Conservation (phyloP, 2,113 vertebrate genomes). For the Pomatostomus ruficeps region DNA sequence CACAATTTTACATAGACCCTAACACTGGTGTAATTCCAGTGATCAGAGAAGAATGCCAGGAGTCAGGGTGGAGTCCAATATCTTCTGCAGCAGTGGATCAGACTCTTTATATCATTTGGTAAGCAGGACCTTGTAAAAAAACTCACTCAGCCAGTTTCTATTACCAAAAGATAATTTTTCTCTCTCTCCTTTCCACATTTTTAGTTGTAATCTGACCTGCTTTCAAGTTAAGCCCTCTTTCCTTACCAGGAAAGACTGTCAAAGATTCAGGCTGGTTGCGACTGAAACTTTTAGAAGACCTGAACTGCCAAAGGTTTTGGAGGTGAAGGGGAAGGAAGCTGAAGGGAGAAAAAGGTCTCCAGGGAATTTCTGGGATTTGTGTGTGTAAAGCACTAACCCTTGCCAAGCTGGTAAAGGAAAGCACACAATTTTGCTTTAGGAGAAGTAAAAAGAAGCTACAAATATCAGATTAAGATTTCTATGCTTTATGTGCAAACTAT, state of each 20-base stretch:
- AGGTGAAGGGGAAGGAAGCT: not conserved
- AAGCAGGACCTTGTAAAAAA: not conserved
- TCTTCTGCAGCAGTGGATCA: not conserved
- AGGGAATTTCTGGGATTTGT: not conserved
- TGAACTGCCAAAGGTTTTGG: not conserved
- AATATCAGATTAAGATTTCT: not conserved
- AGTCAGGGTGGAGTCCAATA: not conserved
- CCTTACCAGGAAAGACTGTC: not conserved
- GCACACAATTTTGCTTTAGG: not conserved
- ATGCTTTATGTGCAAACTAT: not conserved
- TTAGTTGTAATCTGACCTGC: not conserved
- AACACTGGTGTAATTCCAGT: not conserved
- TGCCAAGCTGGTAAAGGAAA: not conserved
- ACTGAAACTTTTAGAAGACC: not conserved
- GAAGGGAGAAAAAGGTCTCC: not conserved
- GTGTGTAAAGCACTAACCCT: not conserved
- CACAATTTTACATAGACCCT: not conserved
- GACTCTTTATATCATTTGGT: not conserved
- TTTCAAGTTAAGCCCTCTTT: not conserved
- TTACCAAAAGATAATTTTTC: not conserved
- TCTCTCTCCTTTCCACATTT: not conserved
- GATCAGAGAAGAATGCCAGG: not conserved
- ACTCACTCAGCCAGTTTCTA: not conserved
- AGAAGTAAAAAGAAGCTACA: not conserved
- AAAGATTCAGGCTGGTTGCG: not conserved